Base-by-base conservation (phyloP, 2,797 vertebrate genomes). In the Aselliscus stoliczkanus region DNA sequence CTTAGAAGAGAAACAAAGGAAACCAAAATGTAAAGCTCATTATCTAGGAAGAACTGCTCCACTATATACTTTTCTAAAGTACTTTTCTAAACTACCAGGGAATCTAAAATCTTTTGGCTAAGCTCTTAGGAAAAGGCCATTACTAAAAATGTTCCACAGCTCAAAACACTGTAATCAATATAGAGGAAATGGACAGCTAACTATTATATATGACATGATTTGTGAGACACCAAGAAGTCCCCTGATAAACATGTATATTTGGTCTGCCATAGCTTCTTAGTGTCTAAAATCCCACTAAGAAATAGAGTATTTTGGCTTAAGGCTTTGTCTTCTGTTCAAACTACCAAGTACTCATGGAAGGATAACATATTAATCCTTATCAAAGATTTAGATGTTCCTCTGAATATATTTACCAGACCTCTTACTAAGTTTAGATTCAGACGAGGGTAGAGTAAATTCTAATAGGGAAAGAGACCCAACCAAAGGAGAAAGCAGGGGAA, bases 331-430 rank as follows among this genome's bases (percentile, higher is more conserved):
- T 80, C 34, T 90, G 10, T 42, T 95, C 52, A 88, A 91, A 76
- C 56, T 62, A 7, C 47, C 44, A 76, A 85, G 31, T 58, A 56
- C 25, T 64, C 44, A 86, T n/a, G 13, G 47, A 94, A 54, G 31
- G 5, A 65, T 20, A 83, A 82, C 37, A 87, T n/a, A 25, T 44
- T 52, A 58, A 85, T 52, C n/a, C 76, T 58, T 79, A 96, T 42
- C 23, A 76, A 85, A 84, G 50, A 96, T 76, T 47, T 69, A 65
- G 18, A 73, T 87, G 20, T 83, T 62, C 76, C 50, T 87, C n/a
- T 92, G 76, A 84, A 65, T 85, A 86, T 12, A 50, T 62, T 73
- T 84, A 81, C 44, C 92, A 94, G 82, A 56, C 25, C 31, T 96
- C 62, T 96, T 86, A 73, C 14, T 82, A 88, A 93, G 60, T 34